These are phyloP conservation scores for Leptonema lineaticorne DNA, from an alignment of 1,140 invertebrate genomes.

Conservation along the genomic window DNA sequence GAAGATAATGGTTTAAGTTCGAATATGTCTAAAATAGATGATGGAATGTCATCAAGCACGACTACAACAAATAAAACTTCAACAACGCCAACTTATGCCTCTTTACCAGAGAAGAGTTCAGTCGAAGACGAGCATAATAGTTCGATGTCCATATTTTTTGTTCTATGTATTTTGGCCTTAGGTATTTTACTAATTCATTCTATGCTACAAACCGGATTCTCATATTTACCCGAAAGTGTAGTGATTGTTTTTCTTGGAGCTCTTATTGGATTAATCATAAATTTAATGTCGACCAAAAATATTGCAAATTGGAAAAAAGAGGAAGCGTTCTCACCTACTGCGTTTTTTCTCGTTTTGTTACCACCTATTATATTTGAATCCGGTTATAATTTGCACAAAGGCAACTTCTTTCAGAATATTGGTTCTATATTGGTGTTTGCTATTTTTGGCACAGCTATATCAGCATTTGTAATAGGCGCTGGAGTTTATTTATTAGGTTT, in stretches of 20 bases:
- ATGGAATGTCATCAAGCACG: neutral
- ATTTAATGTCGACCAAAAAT: slow-evolving; percentile 86
- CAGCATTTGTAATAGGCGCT: slow-evolving; percentile 90
- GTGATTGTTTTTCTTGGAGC: slow-evolving; percentile 96
- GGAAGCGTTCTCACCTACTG: slow-evolving; percentile 95
- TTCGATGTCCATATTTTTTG: slow-evolving; percentile 96
- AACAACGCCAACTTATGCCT: slow-evolving; percentile 63
- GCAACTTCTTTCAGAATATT: slow-evolving; percentile 98
- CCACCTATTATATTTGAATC: slow-evolving; percentile 99
- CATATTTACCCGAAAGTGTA: slow-evolving; percentile 95
- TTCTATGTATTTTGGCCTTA: slow-evolving; percentile 86
- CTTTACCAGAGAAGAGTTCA: slow-evolving; percentile 81
- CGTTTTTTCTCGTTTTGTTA: slow-evolving; percentile 95
- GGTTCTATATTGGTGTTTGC: slow-evolving; percentile 94
- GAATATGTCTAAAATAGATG: neutral
- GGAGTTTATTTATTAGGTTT: slow-evolving; percentile 93
- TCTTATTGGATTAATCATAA: slow-evolving; percentile 87
- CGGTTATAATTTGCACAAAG: slow-evolving; percentile 97
- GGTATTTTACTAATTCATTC: slow-evolving; percentile 93
- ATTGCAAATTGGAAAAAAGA: slow-evolving; percentile 94
- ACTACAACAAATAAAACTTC: slow-evolving; percentile 50
- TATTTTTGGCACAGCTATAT: slow-evolving; percentile 94
- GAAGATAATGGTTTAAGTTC: neutral
- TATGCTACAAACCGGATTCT: slow-evolving; percentile 93
- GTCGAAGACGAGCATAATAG: slow-evolving; percentile 95